Base-by-base conservation (phyloP, 2,113 vertebrate species). In the Lampris megalopsis region DNA sequence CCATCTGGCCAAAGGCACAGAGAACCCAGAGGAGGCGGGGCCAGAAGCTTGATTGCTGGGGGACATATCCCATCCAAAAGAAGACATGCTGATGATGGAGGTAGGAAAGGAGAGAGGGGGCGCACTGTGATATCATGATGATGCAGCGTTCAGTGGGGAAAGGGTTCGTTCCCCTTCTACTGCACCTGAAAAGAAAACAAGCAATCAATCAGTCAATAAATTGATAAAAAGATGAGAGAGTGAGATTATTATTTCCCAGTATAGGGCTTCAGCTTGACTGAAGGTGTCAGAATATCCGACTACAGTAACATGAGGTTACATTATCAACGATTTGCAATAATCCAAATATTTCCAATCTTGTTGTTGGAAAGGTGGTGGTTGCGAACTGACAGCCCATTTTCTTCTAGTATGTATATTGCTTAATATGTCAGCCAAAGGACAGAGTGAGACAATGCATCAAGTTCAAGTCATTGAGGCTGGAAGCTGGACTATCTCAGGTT, bases 121-220 rank as follows among this genome's bases (percentile, higher is more conserved):
- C 7, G 47, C 37, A 50, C 72, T 75, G 83, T 79, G 83, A 76
- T 72, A 83, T 86, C 93, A 93, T 94, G 42, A 13, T 88, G 82
- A 65, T 54, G 52, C 3, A 63, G 76, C 2, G 24, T 73, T 86
- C 65, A 86, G 58, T 48, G 3, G 37, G 48, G 53, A 63, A 24
- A 24, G 24, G 24, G 24, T 24, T 24, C 24, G 45, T 57, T 41
- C 70, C 91, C 86, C 93, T 90, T 86, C 85, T 90, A 68, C 79
- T 63, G 53, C 68, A 87, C 81, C 91, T 94, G 49, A 42, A 57
- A 67, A 74, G 3, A 81, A 2, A 82, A 5, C 0, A 65, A 35
- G 62, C 0, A 65, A 35, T 67, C 37, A 59, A 40, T 13, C 50
- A 63, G 9, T 48, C n/a, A 47, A 47, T 63, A 3, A 35, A 36